Evolutionary conservation across 2,797 vertebrate species (phyloP), one percentile per base, ranked within the genome.

Genomic region (Odontamblyopus rebecca): DNA sequence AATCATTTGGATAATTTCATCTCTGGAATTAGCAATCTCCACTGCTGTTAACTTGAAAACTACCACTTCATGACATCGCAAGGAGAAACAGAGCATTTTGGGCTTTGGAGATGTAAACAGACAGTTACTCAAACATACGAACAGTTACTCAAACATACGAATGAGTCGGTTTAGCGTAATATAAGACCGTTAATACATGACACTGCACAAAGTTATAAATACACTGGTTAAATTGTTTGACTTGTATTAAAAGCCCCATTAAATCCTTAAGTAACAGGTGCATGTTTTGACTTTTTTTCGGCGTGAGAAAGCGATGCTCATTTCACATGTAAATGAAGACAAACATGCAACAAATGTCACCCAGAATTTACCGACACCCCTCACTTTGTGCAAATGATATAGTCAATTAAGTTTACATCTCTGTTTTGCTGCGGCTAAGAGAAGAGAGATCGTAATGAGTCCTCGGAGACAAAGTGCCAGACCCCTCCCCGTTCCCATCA

Each of bases 391-490:
- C 61, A 67, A 83, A 82, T 73, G 67, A 83, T 80, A 74, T 82
- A 95, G 93, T 95, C 93, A 93, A 95, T 96, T 95, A 95, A 95
- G 94, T 94, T 95, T 94, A 93, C 93, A 93, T 95, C 93, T 96
- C 92, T 94, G 91, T 93, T 94, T 95, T 94, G 93, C 92, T 83
- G 93, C 92, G 93, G 94, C 92, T 26, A 70, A 83, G 72, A 93
- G 92, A 93, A 90, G 90, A 75, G 71, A 68, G 80, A 88, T 88
- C 79, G 59, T 93, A 77, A 89, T 89, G 91, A 91, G 61, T 77
- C 92, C 92, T 93, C 92, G 95, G 94, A 93, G 92, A 94, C 93
- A 91, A 92, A 93, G 89, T 87, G 6, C 7, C 94, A 89, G 89
- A 87, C 82, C 88, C 94, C 93, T 94, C 93, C 92, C 65, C 50